These are phyloP conservation scores for Amblyornis subalaris DNA, from an alignment of 2,113 vertebrate species.

Conservation along the genomic window DNA sequence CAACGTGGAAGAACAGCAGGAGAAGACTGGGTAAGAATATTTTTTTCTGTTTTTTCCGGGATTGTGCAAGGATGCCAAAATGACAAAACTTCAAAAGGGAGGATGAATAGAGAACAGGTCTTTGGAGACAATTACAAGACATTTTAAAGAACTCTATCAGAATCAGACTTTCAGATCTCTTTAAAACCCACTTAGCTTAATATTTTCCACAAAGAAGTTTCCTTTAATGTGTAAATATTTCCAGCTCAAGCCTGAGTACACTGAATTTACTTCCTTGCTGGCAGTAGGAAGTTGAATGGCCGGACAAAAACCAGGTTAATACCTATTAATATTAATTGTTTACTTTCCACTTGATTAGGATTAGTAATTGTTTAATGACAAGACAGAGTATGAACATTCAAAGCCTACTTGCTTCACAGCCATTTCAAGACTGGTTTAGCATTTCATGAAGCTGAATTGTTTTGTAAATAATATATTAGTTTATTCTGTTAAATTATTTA, in stretches of 20 bases:
- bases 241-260: not conserved
- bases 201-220: not conserved
- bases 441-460: not conserved
- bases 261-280: not conserved
- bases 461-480: not conserved
- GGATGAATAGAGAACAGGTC: not conserved
- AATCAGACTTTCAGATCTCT: not conserved
- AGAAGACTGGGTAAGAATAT: not conserved
- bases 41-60: not conserved
- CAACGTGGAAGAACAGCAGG: not conserved
- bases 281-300: not conserved
- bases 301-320: not conserved
- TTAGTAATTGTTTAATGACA: not conserved
- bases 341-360: not conserved
- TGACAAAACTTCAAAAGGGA: not conserved
- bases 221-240: not conserved
- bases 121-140: not conserved
- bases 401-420: not conserved
- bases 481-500: slow-evolving; percentile 1
- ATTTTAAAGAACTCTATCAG: not conserved
- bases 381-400: not conserved
- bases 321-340: slow-evolving; percentile 7
- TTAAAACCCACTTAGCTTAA: not conserved
- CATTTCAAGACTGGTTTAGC: not conserved
- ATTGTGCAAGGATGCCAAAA: not conserved